Evolutionary conservation across 2,888 invertebrate species (phyloP).

Genomic region (Drosophila demipolita): DNA sequence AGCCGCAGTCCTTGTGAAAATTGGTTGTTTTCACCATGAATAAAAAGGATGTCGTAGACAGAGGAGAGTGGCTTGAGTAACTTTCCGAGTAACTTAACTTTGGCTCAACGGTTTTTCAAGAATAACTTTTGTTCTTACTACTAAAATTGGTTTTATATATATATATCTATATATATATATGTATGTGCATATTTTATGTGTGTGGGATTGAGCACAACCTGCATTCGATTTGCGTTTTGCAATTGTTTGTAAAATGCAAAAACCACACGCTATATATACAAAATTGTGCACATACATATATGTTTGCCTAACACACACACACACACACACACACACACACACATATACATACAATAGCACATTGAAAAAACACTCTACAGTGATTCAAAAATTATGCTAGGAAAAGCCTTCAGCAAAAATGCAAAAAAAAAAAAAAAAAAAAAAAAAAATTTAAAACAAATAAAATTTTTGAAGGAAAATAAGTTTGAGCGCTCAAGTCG

Average conservation of each 20-base stretch:
- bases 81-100: conserved; percentile 8
- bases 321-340: conserved; percentile 26
- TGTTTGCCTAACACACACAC: conserved; percentile 50
- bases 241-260: conserved; percentile 65
- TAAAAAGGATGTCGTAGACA: neutral
- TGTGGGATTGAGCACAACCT: conserved; percentile 39
- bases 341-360: conserved; percentile 2
- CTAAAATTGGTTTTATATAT: conserved; percentile 59
- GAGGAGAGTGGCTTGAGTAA: neutral
- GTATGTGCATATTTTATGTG: neutral
- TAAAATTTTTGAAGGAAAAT: conserved; percentile 18
- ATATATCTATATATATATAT: neutral
- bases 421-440: conserved; percentile 31
- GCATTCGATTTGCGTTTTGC: conserved; percentile 68
- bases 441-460: conserved; percentile 22
- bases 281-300: conserved; percentile 29
- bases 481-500: neutral
- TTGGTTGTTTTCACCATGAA: neutral
- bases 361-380: conserved; percentile 26
- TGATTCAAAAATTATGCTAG: conserved; percentile 74
- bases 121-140: conserved; percentile 55
- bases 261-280: conserved; percentile 21
- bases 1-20: neutral
- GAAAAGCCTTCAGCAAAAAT: conserved; percentile 63
- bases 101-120: conserved; percentile 1